Conservation (phyloP, 2,888 invertebrate genomes). For the Orthonevra nobilis region DNA sequence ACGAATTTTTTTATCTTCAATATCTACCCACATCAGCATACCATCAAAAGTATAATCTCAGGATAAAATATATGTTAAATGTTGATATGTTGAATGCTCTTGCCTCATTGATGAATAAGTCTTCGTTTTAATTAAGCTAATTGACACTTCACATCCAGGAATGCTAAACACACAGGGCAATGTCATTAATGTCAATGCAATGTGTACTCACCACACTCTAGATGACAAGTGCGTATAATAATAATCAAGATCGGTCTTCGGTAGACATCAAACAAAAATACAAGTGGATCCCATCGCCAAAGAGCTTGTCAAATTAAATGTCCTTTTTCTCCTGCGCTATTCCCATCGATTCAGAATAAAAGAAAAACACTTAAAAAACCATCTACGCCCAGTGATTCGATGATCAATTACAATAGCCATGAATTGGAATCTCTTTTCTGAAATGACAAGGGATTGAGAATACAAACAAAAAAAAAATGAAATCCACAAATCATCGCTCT, state of each 20-base stretch:
- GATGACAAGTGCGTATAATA: slow-evolving; percentile 54
- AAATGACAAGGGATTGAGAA: slow-evolving; percentile 18
- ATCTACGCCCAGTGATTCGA: slow-evolving; percentile 51
- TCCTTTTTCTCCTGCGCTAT: slow-evolving; percentile 58
- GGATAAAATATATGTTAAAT: too few relatives aligned
- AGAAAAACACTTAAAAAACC: slow-evolving; percentile 20
- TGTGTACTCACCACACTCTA: slow-evolving; percentile 37
- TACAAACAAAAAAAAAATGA: slow-evolving; percentile 1
- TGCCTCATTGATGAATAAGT: slow-evolving; percentile 24
- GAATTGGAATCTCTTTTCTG: slow-evolving; percentile 44
- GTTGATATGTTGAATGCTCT: too few relatives aligned
- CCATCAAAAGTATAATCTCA: slow-evolving; percentile 11
- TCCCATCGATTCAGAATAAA: neutral
- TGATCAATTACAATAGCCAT: slow-evolving; percentile 64
- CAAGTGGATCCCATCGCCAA: slow-evolving; percentile 69
- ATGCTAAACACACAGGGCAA: slow-evolving; percentile 21
- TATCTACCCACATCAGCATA: too few relatives aligned
- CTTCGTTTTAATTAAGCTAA: slow-evolving; percentile 67
- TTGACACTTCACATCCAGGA: slow-evolving; percentile 48
- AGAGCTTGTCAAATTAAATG: slow-evolving; percentile 65
- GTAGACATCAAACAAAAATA: slow-evolving; percentile 69
- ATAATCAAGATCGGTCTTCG: slow-evolving; percentile 69
- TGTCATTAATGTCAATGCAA: slow-evolving; percentile 51
- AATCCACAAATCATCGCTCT: slow-evolving; percentile 58
- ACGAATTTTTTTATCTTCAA: too few relatives aligned